These are phyloP conservation scores for Urophycis tenuis DNA, from an alignment of 2,797 vertebrate species.

Conservation along the genomic window DNA sequence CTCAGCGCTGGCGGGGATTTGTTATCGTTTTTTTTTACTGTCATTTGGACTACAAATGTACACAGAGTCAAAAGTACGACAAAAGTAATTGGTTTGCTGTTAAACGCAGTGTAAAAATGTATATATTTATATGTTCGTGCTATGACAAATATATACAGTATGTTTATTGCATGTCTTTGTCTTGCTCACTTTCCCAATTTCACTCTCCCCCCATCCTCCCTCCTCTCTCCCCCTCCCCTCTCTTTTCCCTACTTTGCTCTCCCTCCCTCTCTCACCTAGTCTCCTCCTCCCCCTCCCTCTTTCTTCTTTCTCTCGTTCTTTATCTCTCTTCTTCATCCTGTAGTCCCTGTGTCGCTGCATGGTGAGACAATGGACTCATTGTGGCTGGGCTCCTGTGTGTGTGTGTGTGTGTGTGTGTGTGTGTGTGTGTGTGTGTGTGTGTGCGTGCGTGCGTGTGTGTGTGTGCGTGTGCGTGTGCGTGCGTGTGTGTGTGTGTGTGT, in stretches of 20 bases:
- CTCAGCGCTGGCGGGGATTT: not conserved
- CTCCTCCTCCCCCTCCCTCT: not conserved
- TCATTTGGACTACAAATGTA: too few relatives aligned
- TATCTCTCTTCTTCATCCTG: not conserved
- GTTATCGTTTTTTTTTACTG: not conserved
- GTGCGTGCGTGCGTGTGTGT: too few relatives aligned
- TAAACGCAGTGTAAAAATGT: not conserved
- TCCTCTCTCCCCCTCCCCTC: not conserved
- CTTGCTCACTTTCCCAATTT: not conserved
- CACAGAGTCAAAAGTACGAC: not conserved
- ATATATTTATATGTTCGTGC: too few relatives aligned
- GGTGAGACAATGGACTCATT: slow-evolving; percentile 4
- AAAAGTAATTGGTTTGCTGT: not conserved
- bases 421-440: too few relatives aligned
- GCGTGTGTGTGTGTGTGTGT: too few relatives aligned
- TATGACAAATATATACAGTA: too few relatives aligned
- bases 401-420: slow-evolving; percentile 15
- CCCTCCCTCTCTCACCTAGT: not conserved
- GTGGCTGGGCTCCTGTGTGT: not conserved
- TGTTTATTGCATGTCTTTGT: not conserved
- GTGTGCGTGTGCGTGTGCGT: too few relatives aligned
- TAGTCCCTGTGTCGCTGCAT: not conserved
- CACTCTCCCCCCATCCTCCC: not conserved
- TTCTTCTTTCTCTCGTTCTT: not conserved
- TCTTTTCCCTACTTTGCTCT: not conserved